These are phyloP conservation scores for Diarsia rubi DNA, from an alignment of 2,888 invertebrate species.

Conservation along the genomic window DNA sequence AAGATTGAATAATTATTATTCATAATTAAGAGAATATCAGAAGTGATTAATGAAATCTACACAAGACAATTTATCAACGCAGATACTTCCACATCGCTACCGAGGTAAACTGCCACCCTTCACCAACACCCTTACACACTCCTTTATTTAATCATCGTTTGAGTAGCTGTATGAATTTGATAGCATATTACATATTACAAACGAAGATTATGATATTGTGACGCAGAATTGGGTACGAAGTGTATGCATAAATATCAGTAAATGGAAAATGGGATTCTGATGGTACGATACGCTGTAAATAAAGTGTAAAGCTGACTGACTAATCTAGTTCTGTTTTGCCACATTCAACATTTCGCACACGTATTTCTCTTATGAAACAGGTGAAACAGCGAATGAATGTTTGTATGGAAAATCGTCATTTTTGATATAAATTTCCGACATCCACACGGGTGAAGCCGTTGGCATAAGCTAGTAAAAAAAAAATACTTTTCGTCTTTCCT, in stretches of 20 bases:
- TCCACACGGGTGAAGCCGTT: too few relatives aligned
- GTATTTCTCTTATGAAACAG: too few relatives aligned
- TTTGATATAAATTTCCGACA: too few relatives aligned
- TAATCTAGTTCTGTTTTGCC: too few relatives aligned
- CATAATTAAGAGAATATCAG: constrained; percentile 30
- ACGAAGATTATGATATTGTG: not conserved
- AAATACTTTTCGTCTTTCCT: too few relatives aligned
- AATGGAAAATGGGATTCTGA: too few relatives aligned
- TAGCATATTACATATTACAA: constrained; percentile 5
- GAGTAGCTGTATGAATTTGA: constrained; percentile 56
- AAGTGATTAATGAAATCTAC: constrained; percentile 42
- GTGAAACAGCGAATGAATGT: too few relatives aligned
- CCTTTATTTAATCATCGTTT: constrained; percentile 55
- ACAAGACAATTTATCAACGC: constrained; percentile 50
- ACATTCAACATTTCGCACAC: too few relatives aligned
- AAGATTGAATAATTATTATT: not conserved
- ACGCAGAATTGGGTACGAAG: not conserved
- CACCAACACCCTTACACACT: not conserved
- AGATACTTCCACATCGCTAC: constrained; percentile 11
- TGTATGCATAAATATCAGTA: not conserved
- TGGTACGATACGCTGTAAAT: too few relatives aligned
- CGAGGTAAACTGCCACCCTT: not conserved
- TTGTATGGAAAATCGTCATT: too few relatives aligned
- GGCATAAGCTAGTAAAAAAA: too few relatives aligned
- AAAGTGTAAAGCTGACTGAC: too few relatives aligned